Base-by-base conservation (phyloP, 2,888 invertebrate species). In the Tipula helvola region DNA sequence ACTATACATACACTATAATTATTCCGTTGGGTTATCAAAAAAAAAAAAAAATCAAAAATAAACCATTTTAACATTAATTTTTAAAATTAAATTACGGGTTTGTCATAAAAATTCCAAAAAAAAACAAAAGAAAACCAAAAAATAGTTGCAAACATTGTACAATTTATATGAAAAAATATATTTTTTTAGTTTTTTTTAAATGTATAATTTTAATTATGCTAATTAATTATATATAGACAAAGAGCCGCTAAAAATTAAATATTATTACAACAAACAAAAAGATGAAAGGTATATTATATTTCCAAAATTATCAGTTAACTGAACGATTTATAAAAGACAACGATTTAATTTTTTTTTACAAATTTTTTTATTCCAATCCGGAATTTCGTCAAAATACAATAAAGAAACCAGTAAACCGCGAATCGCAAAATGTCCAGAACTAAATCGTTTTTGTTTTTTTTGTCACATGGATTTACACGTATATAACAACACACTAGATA, bases 271-370 rank as follows among this genome's bases (percentile, higher is more conserved):
- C 13, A 87, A 87, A 83, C 44, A 44, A 41, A 83, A 18, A 86
- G 47, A 42, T n/a, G 16, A 83, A 86, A 86, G 83, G 85, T 87
- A 87, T 87, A 28, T 28, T 71, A 28, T 28, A 71, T 71, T 71
- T 71, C 71, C 71, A 71, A 28, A 71, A 71, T 71, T 71, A 8
- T 18, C 71, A 71, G 71, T 71, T 71, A 71, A 71, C 71, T 71
- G 71, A 71, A 71, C 10, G 71, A 71, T 71, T 71, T 71, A 28
- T 71, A 52, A 52, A 52, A 71, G 71, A 71, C 71, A 71, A 71
- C 71, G 71, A 71, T 71, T 28, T 28, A 18, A 71, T 71, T 10
- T 44, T 16, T 57, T 71, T 28, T 71, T 28, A 10, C 2, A 10
- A 71, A 71, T 71, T 71, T 71, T 52, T 71, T 28, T 12, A 71